phyloP scores from a whole-genome alignment of 2,888 invertebrate species.

The Drosophila acutilabella region DNA sequence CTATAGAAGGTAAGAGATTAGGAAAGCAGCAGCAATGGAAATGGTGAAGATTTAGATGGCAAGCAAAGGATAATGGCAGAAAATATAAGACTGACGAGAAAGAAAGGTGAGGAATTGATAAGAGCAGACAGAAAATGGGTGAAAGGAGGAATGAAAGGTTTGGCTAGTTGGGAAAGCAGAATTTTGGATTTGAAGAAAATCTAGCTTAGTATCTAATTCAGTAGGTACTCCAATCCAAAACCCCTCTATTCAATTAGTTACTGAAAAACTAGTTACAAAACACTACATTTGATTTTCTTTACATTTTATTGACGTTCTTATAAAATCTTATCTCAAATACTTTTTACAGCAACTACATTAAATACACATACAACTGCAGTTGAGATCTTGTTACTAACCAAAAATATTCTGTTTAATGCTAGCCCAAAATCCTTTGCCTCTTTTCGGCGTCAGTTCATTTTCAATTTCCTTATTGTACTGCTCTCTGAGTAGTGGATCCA shows the following conservation, averaged over 20 bases:
- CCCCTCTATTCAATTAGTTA: neutral
- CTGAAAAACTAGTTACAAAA: too few species aligned
- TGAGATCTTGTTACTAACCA: constrained; percentile 65
- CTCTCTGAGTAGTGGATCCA: constrained; percentile 85
- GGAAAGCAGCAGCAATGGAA: neutral
- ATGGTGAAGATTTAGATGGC: neutral
- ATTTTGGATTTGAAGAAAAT: neutral
- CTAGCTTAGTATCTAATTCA: too few species aligned
- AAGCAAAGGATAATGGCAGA: neutral
- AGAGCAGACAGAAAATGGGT: too few species aligned
- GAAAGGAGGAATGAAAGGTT: neutral
- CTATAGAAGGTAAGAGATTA: neutral
- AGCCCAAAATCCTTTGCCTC: constrained; percentile 68
- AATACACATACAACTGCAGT: constrained; percentile 5
- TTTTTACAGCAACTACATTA: constrained; percentile 9
- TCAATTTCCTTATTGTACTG: constrained; percentile 86
- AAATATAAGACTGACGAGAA: neutral
- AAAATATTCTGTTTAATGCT: constrained; percentile 81
- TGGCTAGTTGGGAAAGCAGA: neutral
- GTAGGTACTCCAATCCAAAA: too few species aligned
- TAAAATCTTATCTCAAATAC: constrained; percentile 21
- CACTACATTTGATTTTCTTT: constrained; percentile 4
- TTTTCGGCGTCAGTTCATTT: constrained; percentile 69
- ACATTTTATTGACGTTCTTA: constrained; percentile 61
- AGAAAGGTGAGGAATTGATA: neutral